Conservation (phyloP, 2,113 vertebrate species). For the Todiramphus saurophagus region DNA sequence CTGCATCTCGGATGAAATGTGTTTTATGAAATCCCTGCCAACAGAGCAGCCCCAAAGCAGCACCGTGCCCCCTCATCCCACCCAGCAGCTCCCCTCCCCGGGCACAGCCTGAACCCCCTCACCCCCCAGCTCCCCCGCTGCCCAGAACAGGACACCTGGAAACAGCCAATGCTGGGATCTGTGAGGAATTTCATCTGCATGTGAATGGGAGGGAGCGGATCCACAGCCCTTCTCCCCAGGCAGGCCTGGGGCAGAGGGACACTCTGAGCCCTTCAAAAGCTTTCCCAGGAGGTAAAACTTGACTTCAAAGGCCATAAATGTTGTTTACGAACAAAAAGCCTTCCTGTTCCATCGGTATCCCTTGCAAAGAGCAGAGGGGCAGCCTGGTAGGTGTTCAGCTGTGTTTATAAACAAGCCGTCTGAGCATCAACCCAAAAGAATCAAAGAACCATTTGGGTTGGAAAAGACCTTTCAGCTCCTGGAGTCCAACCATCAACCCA, state of each 20-base stretch:
- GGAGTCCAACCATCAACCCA: not conserved
- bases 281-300: not conserved
- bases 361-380: not conserved
- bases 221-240: not conserved
- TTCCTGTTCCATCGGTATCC: not conserved
- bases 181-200: conserved; percentile 43
- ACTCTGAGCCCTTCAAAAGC: conserved; percentile 39
- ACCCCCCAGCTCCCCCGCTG: rapidly evolving
- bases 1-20: not conserved
- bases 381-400: not conserved
- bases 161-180: not conserved
- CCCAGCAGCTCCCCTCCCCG: not conserved
- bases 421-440: too few relatives aligned
- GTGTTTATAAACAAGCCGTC: not conserved
- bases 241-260: not conserved
- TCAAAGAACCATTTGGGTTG: not conserved
- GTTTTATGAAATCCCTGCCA: not conserved
- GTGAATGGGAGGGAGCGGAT: not conserved
- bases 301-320: not conserved
- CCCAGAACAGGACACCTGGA: not conserved
- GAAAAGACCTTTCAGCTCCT: too few relatives aligned
- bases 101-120: not conserved
- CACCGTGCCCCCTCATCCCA: not conserved
- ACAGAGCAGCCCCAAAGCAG: not conserved
- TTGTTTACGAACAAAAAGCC: not conserved